Evolutionary conservation across 2,888 invertebrate genomes (phyloP), one percentile per base, ranked within the genome.

Genomic region (Micropterix aruncella): DNA sequence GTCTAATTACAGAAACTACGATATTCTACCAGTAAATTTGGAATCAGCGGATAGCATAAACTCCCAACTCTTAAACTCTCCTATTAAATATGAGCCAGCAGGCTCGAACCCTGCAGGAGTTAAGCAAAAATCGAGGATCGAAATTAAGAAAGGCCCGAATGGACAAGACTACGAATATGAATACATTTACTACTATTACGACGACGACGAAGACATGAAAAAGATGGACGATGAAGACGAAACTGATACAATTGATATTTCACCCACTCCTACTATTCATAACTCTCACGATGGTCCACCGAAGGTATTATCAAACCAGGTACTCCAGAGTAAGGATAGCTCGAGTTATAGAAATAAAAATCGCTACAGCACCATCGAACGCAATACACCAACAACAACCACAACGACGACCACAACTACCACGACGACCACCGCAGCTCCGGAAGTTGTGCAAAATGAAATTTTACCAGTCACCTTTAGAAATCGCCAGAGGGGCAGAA

Each of bases 91-190:
- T 16, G 74, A 77, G 48, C 73, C 75, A 1, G 79, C 80, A 37
- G 80, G 79, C 1, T 76, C 80, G 15, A 83, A 82, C 57, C 79
- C 79, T 53, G 27, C 12, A 7, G 27, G 7, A 5, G 27, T 27
- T 27, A 77, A 73, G 50, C 75, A 75, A 54, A 78, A 82, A 51
- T 83, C 84, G 0, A 70, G 83, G 47, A 82, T 85, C 52, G 81
- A 89, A 70, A 80, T 90, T 19, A 88, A 90, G 56, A 90, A 89
- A 57, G 90, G 87, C 12, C 87, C 88, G 1, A 89, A 90, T 56
- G 90, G 90, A 2, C 83, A 89, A 60, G 90, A 91, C 57, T 90
- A 90, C 57, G 91, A 91, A 60, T 91, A 90, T 57, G 91, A 91
- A 59, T 91, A 91, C 57, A 85, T 91, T 18, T 91, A 91, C 57